phyloP scores from a whole-genome alignment of 2,113 vertebrate genomes.

The Chloropsis cyanopogon region DNA sequence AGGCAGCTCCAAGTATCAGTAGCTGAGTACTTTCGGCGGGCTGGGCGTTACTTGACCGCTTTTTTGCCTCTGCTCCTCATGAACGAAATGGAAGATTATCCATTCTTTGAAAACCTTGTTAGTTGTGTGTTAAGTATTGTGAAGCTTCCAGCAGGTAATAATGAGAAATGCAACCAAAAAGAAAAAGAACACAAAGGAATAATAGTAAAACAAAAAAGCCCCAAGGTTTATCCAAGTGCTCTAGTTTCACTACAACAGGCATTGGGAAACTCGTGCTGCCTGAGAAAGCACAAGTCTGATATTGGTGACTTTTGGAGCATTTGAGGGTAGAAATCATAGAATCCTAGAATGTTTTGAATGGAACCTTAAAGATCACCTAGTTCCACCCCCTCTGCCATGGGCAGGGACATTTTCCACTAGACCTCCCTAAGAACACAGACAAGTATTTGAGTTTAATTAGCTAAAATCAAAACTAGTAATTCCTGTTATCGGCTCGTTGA shows the following conservation, averaged over 20 bases:
- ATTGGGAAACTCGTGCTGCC: not conserved
- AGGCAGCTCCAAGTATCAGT: not conserved
- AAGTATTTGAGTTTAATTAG: not conserved
- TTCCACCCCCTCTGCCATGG: not conserved
- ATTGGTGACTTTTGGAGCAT: not conserved
- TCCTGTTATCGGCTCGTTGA: not conserved
- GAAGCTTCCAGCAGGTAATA: not conserved
- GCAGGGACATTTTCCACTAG: not conserved
- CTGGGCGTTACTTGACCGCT: not conserved
- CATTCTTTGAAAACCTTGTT: not conserved
- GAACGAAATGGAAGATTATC: not conserved
- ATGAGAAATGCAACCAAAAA: not conserved
- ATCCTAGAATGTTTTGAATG: not conserved
- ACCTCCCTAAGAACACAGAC: not conserved
- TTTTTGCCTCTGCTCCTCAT: not conserved
- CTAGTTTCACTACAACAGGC: not conserved
- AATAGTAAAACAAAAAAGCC: not conserved
- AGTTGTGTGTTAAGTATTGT: not conserved
- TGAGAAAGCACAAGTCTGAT: not conserved
- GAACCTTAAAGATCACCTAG: not conserved
- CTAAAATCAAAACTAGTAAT: not conserved
- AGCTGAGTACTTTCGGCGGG: rapidly evolving
- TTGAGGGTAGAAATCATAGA: not conserved
- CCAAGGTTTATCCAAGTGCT: not conserved
- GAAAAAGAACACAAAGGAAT: not conserved